phyloP scores from a whole-genome alignment of 2,113 vertebrate species.

The Dascyllus trimaculatus region DNA sequence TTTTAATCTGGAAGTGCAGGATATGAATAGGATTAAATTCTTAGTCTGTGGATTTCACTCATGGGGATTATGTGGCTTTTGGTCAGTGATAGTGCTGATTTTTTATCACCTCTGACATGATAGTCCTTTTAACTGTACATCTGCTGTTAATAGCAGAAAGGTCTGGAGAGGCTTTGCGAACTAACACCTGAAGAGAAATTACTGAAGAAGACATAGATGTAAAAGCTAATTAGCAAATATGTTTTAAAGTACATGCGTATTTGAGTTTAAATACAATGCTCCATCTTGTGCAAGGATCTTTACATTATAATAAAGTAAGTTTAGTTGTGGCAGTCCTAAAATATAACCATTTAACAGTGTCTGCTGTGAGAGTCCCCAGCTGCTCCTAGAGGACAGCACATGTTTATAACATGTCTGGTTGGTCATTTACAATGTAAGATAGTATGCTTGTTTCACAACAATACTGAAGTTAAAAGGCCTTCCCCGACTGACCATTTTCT shows the following conservation, averaged over 20 bases:
- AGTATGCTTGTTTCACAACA: not conserved
- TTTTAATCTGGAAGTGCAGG: constrained; percentile 56
- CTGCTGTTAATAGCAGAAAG: not conserved
- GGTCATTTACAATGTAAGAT: not conserved
- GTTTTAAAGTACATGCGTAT: not conserved
- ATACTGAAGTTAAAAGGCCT: not conserved
- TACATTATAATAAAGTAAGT: not conserved
- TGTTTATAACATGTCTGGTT: not conserved
- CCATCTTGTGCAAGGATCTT: too few relatives aligned
- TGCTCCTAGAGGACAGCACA: not conserved
- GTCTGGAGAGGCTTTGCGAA: not conserved
- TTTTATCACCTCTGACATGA: constrained; percentile 44
- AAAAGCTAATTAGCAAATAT: too few relatives aligned
- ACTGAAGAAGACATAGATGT: too few relatives aligned
- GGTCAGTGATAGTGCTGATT: constrained; percentile 78
- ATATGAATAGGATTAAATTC: constrained; percentile 80
- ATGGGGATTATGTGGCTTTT: constrained; percentile 81
- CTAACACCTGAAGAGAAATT: not conserved
- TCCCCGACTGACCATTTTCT: too few relatives aligned
- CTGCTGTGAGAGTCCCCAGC: not conserved
- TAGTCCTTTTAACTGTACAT: constrained; percentile 30
- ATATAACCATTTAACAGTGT: not conserved
- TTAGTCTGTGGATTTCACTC: constrained; percentile 72
- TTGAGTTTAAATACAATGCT: not conserved
- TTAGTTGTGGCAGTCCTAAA: not conserved